These are phyloP conservation scores for Cricetomys ansorgei DNA, from an alignment of 2,113 vertebrate genomes.

Conservation along the genomic window DNA sequence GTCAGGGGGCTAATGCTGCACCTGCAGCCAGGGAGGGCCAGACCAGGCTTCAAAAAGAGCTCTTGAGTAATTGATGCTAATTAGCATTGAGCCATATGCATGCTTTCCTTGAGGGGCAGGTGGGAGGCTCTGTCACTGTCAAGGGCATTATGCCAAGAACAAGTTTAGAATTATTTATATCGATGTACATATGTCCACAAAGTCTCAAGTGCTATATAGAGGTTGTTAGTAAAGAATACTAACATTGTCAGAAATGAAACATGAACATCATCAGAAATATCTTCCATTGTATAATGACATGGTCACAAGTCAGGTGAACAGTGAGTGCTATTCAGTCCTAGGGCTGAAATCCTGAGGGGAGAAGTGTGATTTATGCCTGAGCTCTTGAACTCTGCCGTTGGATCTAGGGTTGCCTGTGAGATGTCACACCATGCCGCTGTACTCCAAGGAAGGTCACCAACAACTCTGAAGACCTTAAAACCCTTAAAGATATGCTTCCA, in stretches of 20 bases:
- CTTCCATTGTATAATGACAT: constrained; percentile 33
- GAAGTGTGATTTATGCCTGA: constrained; percentile 58
- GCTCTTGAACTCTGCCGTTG: constrained; percentile 53
- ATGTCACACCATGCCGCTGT: constrained; percentile 70
- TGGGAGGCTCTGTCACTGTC: constrained; percentile 81
- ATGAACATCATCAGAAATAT: constrained; percentile 19
- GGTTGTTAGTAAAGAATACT: constrained; percentile 60
- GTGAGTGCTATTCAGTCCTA: constrained; percentile 57
- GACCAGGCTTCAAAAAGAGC: not conserved
- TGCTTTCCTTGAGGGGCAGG: constrained; percentile 82
- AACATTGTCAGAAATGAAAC: constrained; percentile 1
- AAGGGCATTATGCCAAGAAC: constrained; percentile 81
- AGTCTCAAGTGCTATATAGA: constrained; percentile 43
- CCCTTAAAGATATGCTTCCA: constrained; percentile 55
- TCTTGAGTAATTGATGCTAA: constrained; percentile 84
- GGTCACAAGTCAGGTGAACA: constrained; percentile 23
- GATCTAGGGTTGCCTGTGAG: constrained; percentile 51
- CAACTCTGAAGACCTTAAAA: constrained; percentile 67
- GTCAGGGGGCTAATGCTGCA: constrained; percentile 85
- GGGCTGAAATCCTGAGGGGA: constrained; percentile 12
- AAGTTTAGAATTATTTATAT: constrained; percentile 81
- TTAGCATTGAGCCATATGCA: constrained; percentile 81
- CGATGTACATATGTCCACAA: constrained; percentile 75
- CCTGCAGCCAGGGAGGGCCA: constrained; percentile 82
- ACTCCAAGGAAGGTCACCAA: constrained; percentile 76